Evolutionary conservation across 1,140 invertebrate species (phyloP).

Genomic region (Drosophila punjabiensis): DNA sequence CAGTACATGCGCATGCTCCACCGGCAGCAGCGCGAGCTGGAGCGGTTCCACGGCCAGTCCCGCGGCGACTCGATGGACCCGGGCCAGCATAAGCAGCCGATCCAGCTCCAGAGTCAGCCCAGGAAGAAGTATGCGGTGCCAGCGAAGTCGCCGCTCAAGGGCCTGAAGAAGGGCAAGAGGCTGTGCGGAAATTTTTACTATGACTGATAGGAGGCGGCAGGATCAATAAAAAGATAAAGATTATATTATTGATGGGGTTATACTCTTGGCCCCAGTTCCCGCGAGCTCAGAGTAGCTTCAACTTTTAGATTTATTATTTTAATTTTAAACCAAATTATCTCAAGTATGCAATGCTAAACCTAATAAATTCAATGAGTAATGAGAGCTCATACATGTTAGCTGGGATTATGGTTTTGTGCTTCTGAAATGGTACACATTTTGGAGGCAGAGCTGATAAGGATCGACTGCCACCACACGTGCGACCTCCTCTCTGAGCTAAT

Average conservation of each 20-base stretch:
- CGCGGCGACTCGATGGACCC: too few species aligned
- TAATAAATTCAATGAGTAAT: too few species aligned
- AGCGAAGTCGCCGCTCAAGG: slow-evolving; percentile 1
- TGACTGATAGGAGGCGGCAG: not conserved
- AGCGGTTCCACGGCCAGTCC: slow-evolving; percentile 4
- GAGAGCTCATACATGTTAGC: too few species aligned
- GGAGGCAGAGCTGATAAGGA: not conserved
- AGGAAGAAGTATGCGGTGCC: slow-evolving; percentile 37
- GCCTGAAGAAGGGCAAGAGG: slow-evolving; percentile 4
- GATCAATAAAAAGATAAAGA: not conserved
- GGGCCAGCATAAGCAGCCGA: not conserved
- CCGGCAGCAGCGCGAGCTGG: slow-evolving; percentile 15
- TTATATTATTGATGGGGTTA: too few species aligned
- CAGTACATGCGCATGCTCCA: slow-evolving; percentile 23
- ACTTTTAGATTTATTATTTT: too few species aligned
- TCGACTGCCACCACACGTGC: not conserved
- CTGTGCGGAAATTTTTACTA: slow-evolving; percentile 73
- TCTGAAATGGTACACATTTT: not conserved
- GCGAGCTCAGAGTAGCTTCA: too few species aligned
- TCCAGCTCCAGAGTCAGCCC: not conserved
- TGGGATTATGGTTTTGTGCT: not conserved
- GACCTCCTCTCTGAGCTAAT: not conserved
- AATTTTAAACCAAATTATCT: too few species aligned
- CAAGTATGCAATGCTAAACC: too few species aligned
- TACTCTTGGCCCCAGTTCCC: too few species aligned